Conservation (phyloP, 2,113 vertebrate genomes). For the Rynchops niger region DNA sequence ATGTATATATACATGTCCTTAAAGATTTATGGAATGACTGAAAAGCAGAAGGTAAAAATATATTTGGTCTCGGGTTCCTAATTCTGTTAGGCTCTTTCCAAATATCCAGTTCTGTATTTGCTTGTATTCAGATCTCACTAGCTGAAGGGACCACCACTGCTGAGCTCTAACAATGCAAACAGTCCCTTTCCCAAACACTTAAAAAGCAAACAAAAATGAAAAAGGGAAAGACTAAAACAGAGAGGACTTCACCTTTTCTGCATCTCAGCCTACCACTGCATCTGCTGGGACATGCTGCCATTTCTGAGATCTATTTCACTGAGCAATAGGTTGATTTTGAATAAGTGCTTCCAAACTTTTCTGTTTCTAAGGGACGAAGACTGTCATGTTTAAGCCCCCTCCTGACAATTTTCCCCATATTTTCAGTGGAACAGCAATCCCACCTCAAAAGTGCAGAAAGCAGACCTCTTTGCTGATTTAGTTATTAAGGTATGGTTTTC, state of each 20-base stretch:
- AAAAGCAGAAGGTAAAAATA: background rate
- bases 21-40: background rate
- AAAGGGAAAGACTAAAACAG: background rate
- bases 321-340: background rate
- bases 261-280: background rate
- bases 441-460: background rate
- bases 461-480: background rate
- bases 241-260: background rate
- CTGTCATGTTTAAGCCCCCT: background rate
- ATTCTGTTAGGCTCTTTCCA: background rate
- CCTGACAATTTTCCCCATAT: background rate
- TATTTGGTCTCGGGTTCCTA: background rate
- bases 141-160: background rate
- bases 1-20: background rate
- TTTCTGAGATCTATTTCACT: background rate
- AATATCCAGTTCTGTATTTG: background rate
- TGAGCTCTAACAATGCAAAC: background rate
- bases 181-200: background rate
- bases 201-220: background rate
- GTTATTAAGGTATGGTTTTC: background rate
- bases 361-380: background rate
- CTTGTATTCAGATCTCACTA: background rate
- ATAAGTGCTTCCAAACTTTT: rapidly evolving
- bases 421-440: background rate
- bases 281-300: background rate